Conservation (phyloP, 2,888 invertebrate genomes). For the Sarcophaga caerulescens region DNA sequence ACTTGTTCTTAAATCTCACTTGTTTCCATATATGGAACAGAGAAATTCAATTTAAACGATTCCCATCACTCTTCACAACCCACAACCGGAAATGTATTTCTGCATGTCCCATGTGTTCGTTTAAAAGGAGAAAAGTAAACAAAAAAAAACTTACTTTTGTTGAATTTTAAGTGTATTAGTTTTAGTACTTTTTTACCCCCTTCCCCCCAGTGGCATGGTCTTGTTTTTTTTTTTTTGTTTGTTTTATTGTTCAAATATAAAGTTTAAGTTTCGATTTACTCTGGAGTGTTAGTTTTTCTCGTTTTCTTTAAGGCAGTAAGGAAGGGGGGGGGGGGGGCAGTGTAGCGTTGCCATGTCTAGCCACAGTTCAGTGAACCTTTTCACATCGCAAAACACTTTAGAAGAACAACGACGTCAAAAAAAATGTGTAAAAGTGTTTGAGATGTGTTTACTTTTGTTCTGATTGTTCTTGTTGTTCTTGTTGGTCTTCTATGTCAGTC, state of each 20-base stretch:
- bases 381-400: conserved; percentile 22
- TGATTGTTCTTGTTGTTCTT: not conserved
- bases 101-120: conserved; percentile 1
- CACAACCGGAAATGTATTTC: not conserved
- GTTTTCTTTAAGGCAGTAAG: no score
- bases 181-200: not conserved
- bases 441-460: conserved; percentile 19
- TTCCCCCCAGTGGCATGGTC: not conserved
- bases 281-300: conserved; percentile 2
- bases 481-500: not conserved
- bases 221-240: conserved; percentile 11
- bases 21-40: no score
- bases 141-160: no score
- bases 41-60: no score
- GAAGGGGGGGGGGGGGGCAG: no score
- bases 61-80: not conserved
- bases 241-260: conserved; percentile 6
- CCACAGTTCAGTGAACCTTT: conserved; percentile 44
- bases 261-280: conserved; percentile 47
- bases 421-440: no score
- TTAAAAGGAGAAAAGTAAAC: not conserved
- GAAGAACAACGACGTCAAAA: not conserved
- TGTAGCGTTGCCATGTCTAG: conserved; percentile 20
- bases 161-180: not conserved
- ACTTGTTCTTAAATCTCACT: no score